Conservation (phyloP, 2,888 invertebrate species). For the Ferrisia virgata region DNA sequence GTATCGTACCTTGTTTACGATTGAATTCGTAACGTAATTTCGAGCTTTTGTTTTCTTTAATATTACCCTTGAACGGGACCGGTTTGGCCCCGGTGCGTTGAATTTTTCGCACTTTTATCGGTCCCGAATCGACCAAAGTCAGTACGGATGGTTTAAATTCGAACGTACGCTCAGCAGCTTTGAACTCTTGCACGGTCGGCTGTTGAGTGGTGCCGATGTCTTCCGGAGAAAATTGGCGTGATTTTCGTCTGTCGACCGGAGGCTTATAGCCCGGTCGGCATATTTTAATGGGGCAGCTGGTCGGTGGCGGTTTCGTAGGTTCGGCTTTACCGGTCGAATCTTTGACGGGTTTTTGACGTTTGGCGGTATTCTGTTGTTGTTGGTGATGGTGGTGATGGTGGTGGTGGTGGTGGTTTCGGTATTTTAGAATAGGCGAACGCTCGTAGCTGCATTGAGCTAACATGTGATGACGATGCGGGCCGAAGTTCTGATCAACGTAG, state of each 20-base stretch:
- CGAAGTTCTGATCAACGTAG: neutral
- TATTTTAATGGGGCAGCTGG: neutral
- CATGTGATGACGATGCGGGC: neutral
- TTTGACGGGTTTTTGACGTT: neutral
- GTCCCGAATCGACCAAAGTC: neutral
- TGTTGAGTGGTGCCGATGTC: neutral
- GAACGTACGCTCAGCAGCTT: neutral
- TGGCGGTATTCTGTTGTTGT: neutral
- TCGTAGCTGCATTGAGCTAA: conserved; percentile 5
- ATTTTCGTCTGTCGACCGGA: neutral
- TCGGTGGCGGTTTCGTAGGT: neutral
- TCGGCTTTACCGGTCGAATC: neutral
- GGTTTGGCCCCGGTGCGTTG: conserved; percentile 6
- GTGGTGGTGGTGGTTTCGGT: neutral
- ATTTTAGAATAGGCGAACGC: neutral
- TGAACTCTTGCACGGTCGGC: neutral
- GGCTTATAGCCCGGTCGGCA: neutral
- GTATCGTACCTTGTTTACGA: neutral
- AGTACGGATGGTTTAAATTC: neutral
- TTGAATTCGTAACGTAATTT: conserved; percentile 2
- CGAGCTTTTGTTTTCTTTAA: neutral
- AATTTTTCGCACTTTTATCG: conserved; percentile 8
- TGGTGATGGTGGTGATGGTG: no score
- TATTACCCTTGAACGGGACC: neutral
- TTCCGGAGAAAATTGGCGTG: neutral